Percentiles rank a stretch among this genome's conserved stretches.
Conservation (phyloP, 2,888 invertebrate species). For the Lithophane socia region DNA sequence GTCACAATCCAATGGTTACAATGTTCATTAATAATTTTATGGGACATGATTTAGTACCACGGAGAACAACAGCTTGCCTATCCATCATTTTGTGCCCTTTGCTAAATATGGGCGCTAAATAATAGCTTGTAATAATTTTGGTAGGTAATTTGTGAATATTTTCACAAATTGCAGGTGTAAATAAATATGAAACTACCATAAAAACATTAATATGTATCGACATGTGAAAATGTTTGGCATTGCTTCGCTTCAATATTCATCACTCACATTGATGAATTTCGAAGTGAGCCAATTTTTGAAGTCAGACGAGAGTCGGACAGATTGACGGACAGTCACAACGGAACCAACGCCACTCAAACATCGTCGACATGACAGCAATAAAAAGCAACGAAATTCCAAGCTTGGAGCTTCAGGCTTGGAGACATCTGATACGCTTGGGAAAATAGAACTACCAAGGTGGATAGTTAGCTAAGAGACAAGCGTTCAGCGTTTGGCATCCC, state of each 20-base stretch:
- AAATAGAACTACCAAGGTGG: background rate
- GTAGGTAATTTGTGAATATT: background rate
- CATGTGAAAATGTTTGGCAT: slow-evolving; percentile 15
- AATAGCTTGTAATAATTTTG: background rate
- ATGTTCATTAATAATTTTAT: background rate
- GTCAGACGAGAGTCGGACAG: slow-evolving; percentile 7
- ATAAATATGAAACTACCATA: background rate
- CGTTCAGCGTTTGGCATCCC: background rate
- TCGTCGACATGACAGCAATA: slow-evolving; percentile 14
- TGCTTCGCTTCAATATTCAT: slow-evolving; percentile 39
- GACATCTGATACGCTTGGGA: background rate
- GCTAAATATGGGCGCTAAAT: too few relatives aligned
- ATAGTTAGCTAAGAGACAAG: background rate
- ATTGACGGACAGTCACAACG: slow-evolving; percentile 25
- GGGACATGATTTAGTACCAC: background rate
- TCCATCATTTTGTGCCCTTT: too few relatives aligned
- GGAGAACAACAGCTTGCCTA: background rate
- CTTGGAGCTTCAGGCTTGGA: slow-evolving; percentile 15
- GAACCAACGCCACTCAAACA: slow-evolving; percentile 39
- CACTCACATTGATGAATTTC: slow-evolving; percentile 43
- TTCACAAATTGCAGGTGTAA: background rate
- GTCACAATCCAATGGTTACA: background rate
- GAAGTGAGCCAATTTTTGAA: slow-evolving; percentile 42
- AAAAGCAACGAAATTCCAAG: slow-evolving; percentile 24
- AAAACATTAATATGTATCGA: background rate